A percentile compares a stretch with the other conserved stretches of the same genome.
Conservation (phyloP, 2,888 invertebrate species). For the Drosophila multiciliata region DNA sequence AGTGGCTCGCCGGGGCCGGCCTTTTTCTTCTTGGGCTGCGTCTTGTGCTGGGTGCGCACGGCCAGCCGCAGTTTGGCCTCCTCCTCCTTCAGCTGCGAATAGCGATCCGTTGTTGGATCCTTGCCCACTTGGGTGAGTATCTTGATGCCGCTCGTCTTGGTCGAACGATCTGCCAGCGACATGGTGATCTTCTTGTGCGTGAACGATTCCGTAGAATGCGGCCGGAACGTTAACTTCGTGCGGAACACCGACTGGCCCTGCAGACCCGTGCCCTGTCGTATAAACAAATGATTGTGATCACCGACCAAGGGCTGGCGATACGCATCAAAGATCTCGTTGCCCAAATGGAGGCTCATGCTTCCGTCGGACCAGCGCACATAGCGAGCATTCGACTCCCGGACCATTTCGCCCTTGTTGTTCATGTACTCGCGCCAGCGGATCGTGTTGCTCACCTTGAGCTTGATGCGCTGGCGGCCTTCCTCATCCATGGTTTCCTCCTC, state of each 20-base stretch:
- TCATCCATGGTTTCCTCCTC: slow-evolving; percentile 99
- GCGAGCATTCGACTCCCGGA: slow-evolving; percentile 97
- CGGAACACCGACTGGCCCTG: slow-evolving; percentile 99
- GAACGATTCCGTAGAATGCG: slow-evolving; percentile 99
- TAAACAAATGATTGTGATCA: slow-evolving; percentile 98
- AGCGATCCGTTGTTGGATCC: slow-evolving; percentile 97
- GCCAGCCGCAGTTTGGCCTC: slow-evolving; percentile 97
- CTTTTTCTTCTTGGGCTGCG: slow-evolving; percentile 86
- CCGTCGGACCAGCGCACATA: slow-evolving; percentile 99
- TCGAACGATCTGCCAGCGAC: slow-evolving; percentile 97
- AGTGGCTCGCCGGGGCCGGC: slow-evolving; percentile 84
- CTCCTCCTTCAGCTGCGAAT: slow-evolving; percentile 97
- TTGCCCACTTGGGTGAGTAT: slow-evolving; percentile 92
- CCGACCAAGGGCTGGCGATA: slow-evolving; percentile 97
- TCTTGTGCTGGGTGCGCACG: slow-evolving; percentile 87
- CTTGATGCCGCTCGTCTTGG: slow-evolving; percentile 97
- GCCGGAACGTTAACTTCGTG: slow-evolving; percentile 98
- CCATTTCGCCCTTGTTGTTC: slow-evolving; percentile 92
- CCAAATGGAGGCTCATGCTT: slow-evolving; percentile 97
- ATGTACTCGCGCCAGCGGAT: slow-evolving; percentile 96
- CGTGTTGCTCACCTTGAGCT: slow-evolving; percentile 98
- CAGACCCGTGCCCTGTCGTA: slow-evolving; percentile 98
- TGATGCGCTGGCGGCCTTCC: slow-evolving; percentile 94
- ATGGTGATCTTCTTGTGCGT: slow-evolving; percentile 99
- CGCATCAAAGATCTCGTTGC: slow-evolving; percentile 99